Evolutionary conservation across 2,113 vertebrate genomes (phyloP).

Genomic region (Myotis brandtii): DNA sequence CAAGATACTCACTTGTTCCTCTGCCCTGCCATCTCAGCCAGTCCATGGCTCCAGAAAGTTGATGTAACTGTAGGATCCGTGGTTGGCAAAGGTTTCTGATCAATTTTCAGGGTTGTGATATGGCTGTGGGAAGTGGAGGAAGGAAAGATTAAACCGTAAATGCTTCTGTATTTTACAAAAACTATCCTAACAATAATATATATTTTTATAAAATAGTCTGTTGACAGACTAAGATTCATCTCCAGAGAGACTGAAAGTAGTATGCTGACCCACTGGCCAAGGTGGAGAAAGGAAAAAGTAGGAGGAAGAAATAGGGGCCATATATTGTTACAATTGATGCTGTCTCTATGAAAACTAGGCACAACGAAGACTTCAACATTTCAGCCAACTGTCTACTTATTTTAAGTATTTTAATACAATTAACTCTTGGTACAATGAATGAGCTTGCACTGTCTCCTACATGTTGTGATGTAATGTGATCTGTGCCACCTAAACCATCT

Average conservation of each 20-base stretch:
- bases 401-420: conserved; percentile 40
- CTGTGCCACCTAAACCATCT: neutral
- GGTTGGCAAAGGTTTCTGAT: conserved; percentile 91
- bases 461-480: neutral
- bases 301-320: neutral
- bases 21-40: conserved; percentile 96
- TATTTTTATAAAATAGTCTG: conserved; percentile 48
- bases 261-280: neutral
- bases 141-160: conserved; percentile 15
- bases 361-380: conserved; percentile 1
- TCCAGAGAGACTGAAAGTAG: neutral
- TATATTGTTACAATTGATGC: neutral
- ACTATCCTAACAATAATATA: conserved; percentile 2
- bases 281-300: neutral
- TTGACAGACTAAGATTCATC: conserved; percentile 28
- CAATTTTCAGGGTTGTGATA: conserved; percentile 95
- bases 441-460: neutral
- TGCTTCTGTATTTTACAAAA: conserved; percentile 21
- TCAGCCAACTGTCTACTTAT: conserved; percentile 18
- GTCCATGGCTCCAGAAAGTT: conserved; percentile 93
- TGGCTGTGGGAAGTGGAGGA: conserved; percentile 86
- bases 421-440: conserved; percentile 18
- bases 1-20: conserved; percentile 96
- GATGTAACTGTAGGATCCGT: conserved; percentile 88
- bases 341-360: neutral